Evolutionary conservation across 2,113 vertebrate genomes (phyloP).

Genomic region (Ceyx cyanopectus): DNA sequence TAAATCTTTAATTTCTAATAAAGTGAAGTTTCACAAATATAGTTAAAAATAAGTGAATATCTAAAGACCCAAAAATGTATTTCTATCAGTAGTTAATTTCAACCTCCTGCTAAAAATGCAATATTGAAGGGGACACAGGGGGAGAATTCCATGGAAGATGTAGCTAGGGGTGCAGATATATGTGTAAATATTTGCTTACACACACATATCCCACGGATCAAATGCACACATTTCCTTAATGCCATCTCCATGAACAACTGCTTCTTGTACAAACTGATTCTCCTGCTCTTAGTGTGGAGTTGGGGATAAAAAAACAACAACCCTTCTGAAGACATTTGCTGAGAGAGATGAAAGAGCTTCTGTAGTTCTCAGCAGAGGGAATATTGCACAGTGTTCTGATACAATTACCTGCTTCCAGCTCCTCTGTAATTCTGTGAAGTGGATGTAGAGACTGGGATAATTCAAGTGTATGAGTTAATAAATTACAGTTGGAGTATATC

Average conservation of each 20-base stretch:
- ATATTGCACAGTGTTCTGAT: not conserved
- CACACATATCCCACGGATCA: too few species aligned
- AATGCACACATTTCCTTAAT: too few species aligned
- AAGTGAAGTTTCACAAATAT: not conserved
- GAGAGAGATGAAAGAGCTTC: not conserved
- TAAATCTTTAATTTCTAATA: too few species aligned
- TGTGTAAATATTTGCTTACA: too few species aligned
- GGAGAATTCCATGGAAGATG: not conserved
- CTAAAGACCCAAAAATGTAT: not conserved
- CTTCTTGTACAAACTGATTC: too few species aligned
- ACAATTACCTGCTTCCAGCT: conserved; percentile 20
- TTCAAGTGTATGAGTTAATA: conserved; percentile 69
- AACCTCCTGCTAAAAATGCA: not conserved
- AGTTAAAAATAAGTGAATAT: not conserved
- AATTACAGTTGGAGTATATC: conserved; percentile 59
- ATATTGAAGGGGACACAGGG: not conserved
- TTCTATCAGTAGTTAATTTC: not conserved
- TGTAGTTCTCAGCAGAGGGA: conserved; percentile 28
- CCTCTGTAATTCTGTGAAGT: conserved; percentile 47
- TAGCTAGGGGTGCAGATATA: too few species aligned
- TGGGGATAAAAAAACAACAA: too few species aligned
- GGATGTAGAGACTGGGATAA: conserved; percentile 37
- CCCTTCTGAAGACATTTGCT: not conserved
- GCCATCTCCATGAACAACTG: too few species aligned
- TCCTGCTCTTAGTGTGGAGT: too few species aligned